These are phyloP conservation scores for Habroteleia sp. DNA, from an alignment of 2,888 invertebrate genomes.

Conservation along the genomic window DNA sequence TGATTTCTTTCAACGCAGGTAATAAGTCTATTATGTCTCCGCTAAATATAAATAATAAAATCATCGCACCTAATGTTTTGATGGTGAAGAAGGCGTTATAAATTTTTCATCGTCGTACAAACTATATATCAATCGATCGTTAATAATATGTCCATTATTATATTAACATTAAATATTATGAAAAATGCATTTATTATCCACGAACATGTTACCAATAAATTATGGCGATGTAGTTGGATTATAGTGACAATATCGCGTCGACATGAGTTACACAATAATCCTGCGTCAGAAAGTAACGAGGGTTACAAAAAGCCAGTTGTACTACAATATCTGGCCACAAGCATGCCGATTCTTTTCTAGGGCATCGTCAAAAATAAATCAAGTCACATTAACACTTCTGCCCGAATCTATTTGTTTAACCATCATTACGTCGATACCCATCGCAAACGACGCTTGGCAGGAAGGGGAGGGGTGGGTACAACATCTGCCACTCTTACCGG, in stretches of 20 bases:
- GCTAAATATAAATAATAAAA: too few relatives aligned
- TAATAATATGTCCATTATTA: neutral
- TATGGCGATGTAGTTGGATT: too few relatives aligned
- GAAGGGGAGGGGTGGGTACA: neutral
- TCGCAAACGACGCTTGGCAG: slow-evolving; percentile 5
- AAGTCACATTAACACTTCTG: slow-evolving; percentile 45
- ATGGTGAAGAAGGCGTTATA: neutral
- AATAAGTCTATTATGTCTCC: too few relatives aligned
- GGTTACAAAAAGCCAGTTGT: neutral
- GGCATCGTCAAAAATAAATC: slow-evolving; percentile 48
- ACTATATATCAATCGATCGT: neutral
- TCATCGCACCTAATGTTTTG: too few relatives aligned
- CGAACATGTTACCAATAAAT: neutral
- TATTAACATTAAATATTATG: neutral
- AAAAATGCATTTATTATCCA: slow-evolving; percentile 11
- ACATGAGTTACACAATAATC: slow-evolving; percentile 1
- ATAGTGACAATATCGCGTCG: too few relatives aligned
- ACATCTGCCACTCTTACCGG: slow-evolving; percentile 16
- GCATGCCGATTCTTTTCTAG: neutral
- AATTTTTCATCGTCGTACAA: neutral
- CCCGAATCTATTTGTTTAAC: slow-evolving; percentile 41
- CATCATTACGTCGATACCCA: slow-evolving; percentile 38
- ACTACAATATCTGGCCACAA: slow-evolving; percentile 10
- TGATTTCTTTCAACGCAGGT: too few relatives aligned
- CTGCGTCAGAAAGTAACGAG: neutral